Conservation (phyloP, 2,888 invertebrate species). For the Caenorhabditis angaria region DNA sequence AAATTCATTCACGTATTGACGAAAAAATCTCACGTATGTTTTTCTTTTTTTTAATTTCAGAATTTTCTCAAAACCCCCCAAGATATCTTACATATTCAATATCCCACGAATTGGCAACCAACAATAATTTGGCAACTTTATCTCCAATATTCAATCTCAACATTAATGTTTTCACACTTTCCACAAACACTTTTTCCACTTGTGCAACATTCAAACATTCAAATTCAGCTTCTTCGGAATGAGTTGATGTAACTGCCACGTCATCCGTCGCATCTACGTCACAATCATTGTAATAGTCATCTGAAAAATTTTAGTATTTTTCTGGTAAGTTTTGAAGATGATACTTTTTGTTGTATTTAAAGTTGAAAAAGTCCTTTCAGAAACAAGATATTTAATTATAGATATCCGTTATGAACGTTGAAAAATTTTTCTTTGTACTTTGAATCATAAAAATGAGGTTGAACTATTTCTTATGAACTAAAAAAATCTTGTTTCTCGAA, state of each 20-base stretch:
- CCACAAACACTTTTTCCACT: conserved; percentile 52
- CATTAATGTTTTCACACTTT: conserved; percentile 38
- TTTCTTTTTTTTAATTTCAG: neutral
- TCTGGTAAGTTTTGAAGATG: too few species aligned
- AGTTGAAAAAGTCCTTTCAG: too few species aligned
- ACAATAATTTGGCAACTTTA: conserved; percentile 75
- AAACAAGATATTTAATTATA: too few species aligned
- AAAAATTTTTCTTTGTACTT: too few species aligned
- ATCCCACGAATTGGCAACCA: conserved; percentile 90
- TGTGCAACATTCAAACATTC: conserved; percentile 49
- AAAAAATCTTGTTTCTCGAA: too few species aligned
- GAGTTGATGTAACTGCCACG: conserved; percentile 36
- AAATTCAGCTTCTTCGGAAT: conserved; percentile 52
- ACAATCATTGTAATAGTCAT: conserved; percentile 54
- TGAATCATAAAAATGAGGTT: too few species aligned
- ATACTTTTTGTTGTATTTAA: too few species aligned
- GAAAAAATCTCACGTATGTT: neutral
- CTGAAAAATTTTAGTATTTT: conserved; percentile 17
- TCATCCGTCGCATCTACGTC: conserved; percentile 44
- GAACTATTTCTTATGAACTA: too few species aligned
- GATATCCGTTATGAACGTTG: too few species aligned
- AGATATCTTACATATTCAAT: conserved; percentile 79
- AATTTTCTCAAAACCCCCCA: too few species aligned
- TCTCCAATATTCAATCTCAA: conserved; percentile 37
- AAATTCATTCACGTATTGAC: too few species aligned